phyloP scores from a whole-genome alignment of 2,113 vertebrate species.

The Pionites leucogaster region DNA sequence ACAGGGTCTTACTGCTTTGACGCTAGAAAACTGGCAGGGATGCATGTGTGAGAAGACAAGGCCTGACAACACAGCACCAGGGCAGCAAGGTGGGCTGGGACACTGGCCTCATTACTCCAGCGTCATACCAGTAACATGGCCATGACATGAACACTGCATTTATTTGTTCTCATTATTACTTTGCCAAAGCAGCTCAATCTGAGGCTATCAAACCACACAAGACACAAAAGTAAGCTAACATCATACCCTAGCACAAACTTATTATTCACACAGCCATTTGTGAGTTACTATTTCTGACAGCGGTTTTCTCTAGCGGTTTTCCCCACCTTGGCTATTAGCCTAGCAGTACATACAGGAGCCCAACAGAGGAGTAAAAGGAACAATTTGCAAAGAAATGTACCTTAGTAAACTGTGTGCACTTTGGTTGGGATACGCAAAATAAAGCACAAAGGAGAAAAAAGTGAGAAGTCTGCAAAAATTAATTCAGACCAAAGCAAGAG shows the following conservation, averaged over 20 bases:
- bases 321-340: background rate
- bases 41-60: background rate
- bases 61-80: rapidly evolving
- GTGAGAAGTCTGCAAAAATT: conserved; percentile 28
- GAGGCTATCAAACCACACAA: background rate
- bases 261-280: background rate
- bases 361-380: conserved; percentile 36
- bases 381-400: conserved; percentile 23
- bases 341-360: background rate
- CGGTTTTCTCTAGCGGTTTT: background rate
- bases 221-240: background rate
- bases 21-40: background rate
- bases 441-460: conserved; percentile 15
- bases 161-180: background rate
- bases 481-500: conserved; percentile 8
- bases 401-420: background rate
- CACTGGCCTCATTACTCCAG: background rate
- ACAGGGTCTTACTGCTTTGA: background rate
- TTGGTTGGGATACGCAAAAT: conserved; percentile 20
- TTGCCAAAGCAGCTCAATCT: background rate
- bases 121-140: background rate
- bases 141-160: background rate
- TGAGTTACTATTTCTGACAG: background rate
- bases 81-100: background rate
- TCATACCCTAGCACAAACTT: background rate